Base-by-base conservation (phyloP, 1,140 invertebrate genomes). In the Pseudoatta argentina region DNA sequence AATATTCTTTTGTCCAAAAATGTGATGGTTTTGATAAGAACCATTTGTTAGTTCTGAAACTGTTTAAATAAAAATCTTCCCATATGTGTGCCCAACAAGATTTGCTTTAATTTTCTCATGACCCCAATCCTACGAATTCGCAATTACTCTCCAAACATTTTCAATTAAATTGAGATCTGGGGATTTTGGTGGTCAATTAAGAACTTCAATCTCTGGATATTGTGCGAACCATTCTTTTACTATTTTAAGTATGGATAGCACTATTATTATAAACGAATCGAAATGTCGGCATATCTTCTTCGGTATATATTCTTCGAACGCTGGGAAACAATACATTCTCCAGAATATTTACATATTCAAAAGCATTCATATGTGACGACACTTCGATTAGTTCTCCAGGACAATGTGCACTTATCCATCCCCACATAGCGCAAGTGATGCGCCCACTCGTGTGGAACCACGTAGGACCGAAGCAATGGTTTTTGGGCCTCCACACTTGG, bases 141-240 rank as follows among this genome's bases (percentile, higher is more conserved):
- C 71, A 57, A 73, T 55, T 21, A 3, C 3, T 73, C 0, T 53
- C 71, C 71, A 73, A 14, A 57, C 1, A 34, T 73, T 55, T 73
- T 73, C 71, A 2, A 34, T 55, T 21, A 73, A 39, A 73, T 73
- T 73, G 8, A 73, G 53, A 57, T 55, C 51, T 27, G 34, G 51
- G 14, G 53, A 73, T 21, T 73, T 73, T 0, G 51, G 14, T 53
- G 48, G 69, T 21, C 24, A 72, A 53, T 72, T 27, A 1, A 73
- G 27, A 27, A 27, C 27, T 27, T 27, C 27, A 27, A 27, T 48
- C 12, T 71, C 44, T 18, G 39, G 21, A 2, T 71, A 21, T 16
- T 71, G 67, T 0, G 39, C 21, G 1, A 71, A 71, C n/a, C 21
- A 77, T 18, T 77, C 34, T 27, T 48, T 0, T 24, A 77, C 34